phyloP scores from a whole-genome alignment of 2,888 invertebrate species.

The Limnephilus rhombicus region DNA sequence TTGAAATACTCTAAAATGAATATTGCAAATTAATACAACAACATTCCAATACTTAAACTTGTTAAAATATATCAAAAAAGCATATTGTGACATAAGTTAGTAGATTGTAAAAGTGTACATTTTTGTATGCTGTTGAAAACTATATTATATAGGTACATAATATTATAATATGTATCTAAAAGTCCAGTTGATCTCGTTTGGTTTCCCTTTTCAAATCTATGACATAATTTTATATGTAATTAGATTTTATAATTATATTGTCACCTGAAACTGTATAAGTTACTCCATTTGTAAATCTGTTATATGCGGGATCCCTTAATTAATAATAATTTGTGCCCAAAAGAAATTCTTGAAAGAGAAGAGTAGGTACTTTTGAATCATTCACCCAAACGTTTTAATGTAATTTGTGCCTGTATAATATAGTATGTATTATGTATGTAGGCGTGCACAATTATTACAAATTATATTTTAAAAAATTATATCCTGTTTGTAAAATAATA shows the following conservation, averaged over 20 bases:
- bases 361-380: neutral
- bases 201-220: neutral
- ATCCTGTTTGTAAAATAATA: neutral
- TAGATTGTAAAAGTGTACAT: neutral
- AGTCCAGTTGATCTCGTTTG: neutral
- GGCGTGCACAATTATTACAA: neutral
- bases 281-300: neutral
- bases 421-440: neutral
- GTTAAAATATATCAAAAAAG: neutral
- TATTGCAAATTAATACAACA: neutral
- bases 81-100: conserved; percentile 20
- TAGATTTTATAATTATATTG: neutral
- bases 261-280: neutral
- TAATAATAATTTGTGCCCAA: neutral
- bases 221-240: neutral
- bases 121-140: neutral
- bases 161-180: neutral
- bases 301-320: neutral
- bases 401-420: neutral
- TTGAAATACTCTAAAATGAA: neutral
- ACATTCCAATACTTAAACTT: neutral
- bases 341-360: neutral
- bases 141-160: neutral
- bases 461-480: neutral
- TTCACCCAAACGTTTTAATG: neutral